Percentiles rank a stretch among this genome's conserved stretches.
phyloP scores from a whole-genome alignment of 2,888 invertebrate species.

The Megalurothrips usitatus region DNA sequence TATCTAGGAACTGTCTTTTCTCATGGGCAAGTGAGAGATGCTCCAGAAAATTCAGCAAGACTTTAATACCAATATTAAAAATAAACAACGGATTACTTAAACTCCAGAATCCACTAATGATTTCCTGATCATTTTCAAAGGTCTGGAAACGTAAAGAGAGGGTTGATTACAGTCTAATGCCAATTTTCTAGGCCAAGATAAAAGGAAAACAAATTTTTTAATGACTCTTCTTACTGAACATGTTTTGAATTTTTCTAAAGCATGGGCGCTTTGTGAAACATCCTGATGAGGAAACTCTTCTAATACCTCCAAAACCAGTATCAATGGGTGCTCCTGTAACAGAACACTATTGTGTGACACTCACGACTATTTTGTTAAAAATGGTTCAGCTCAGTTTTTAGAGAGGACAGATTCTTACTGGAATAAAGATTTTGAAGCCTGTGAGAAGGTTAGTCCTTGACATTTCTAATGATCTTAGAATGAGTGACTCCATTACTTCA shows the following conservation, averaged over 20 bases:
- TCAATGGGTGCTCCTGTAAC: neutral
- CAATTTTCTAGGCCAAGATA: too few relatives aligned
- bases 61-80: neutral
- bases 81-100: neutral
- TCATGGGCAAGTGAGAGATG: neutral
- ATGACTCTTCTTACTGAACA: neutral
- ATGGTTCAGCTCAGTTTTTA: neutral
- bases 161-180: neutral
- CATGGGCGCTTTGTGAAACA: neutral
- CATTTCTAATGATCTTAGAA: slow-evolving; percentile 11
- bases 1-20: neutral
- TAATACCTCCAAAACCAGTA: neutral
- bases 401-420: slow-evolving; percentile 47
- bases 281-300: neutral
- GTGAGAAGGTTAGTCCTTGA: slow-evolving; percentile 48
- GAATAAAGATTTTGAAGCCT: slow-evolving; percentile 66
- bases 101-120: neutral
- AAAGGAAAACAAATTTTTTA: neutral
- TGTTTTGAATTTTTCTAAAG: neutral
- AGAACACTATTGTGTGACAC: neutral
- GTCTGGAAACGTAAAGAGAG: neutral
- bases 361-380: too few relatives aligned
- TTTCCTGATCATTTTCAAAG: neutral
- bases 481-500: slow-evolving; percentile 30
- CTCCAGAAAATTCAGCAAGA: neutral